These are phyloP conservation scores for Acropora tenuis DNA, from an alignment of 64 coral and sea anemone species.

Conservation along the genomic window DNA sequence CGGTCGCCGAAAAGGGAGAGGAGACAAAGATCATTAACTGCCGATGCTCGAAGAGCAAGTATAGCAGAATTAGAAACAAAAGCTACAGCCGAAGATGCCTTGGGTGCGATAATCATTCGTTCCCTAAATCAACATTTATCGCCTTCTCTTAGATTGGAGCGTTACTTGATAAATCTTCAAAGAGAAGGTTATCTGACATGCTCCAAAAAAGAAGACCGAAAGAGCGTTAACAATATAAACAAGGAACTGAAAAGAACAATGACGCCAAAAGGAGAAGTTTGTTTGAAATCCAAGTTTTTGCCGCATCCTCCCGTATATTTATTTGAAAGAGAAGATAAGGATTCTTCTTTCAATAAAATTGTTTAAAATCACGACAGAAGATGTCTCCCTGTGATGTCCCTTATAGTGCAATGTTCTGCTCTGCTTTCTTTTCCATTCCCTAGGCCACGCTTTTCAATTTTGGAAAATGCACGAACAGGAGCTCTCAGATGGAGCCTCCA, in stretches of 20 bases:
- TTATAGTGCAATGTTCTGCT: too few relatives aligned
- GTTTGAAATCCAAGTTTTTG: constrained; percentile 22
- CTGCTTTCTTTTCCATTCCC: too few relatives aligned
- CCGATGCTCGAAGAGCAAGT: background rate
- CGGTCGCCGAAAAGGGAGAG: background rate
- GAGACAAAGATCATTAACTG: background rate
- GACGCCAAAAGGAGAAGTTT: constrained; percentile 3
- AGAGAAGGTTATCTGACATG: constrained; percentile 1
- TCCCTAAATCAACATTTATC: constrained; percentile 17
- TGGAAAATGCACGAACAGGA: too few relatives aligned
- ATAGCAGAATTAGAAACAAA: background rate
- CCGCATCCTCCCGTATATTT: constrained; percentile 35
- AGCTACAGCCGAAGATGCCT: background rate
- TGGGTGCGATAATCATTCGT: background rate
- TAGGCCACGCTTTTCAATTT: too few relatives aligned
- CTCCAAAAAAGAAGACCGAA: background rate
- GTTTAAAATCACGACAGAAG: too few relatives aligned
- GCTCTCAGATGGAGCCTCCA: too few relatives aligned
- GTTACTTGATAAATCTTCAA: constrained; percentile 13
- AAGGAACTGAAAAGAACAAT: background rate
- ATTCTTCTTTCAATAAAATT: constrained; percentile 14
- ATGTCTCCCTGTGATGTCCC: too few relatives aligned
- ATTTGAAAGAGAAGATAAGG: background rate
- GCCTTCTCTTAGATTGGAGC: constrained; percentile 16
- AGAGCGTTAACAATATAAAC: background rate